Percentiles rank a stretch among this genome's conserved stretches.
Conservation (phyloP, 2,888 invertebrate genomes). For the Amphimallon solstitiale region DNA sequence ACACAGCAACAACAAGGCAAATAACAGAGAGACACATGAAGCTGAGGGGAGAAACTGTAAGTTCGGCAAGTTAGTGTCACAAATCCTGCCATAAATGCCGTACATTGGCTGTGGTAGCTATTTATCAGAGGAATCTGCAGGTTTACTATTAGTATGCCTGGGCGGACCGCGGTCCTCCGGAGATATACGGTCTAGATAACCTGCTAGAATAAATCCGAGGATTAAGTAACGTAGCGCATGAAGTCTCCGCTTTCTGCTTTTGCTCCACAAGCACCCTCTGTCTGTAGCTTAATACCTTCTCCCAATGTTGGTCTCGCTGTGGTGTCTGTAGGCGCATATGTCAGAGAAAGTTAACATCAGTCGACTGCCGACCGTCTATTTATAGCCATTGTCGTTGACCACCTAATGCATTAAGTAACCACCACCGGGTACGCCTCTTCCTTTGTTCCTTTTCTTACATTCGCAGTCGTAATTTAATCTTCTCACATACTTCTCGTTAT, state of each 20-base stretch:
- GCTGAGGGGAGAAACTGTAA: conserved; percentile 36
- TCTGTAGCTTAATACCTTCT: conserved; percentile 36
- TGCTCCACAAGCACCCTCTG: conserved; percentile 15
- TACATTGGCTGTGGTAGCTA: conserved; percentile 62
- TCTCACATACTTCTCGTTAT: too few relatives aligned
- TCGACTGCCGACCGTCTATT: conserved; percentile 8
- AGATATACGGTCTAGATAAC: conserved; percentile 64
- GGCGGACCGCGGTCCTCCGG: conserved; percentile 61
- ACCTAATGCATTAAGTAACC: too few relatives aligned
- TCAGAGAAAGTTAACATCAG: conserved; percentile 33
- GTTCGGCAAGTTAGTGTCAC: conserved; percentile 50
- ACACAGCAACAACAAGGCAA: too few relatives aligned
- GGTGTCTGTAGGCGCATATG: conserved; percentile 36
- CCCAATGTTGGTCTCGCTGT: conserved; percentile 20
- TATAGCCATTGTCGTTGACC: conserved; percentile 26
- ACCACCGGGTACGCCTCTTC: too few relatives aligned
- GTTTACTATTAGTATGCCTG: conserved; percentile 63
- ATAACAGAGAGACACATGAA: background rate
- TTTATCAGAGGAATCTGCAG: conserved; percentile 64
- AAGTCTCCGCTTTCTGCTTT: conserved; percentile 47
- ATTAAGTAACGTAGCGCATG: conserved; percentile 58
- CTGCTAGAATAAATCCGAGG: conserved; percentile 63
- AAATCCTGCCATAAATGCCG: conserved; percentile 58
- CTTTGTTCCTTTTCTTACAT: too few relatives aligned
- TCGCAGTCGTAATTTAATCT: too few relatives aligned